A percentile compares a stretch with the other conserved stretches of the same genome.
Evolutionary conservation across 2,797 vertebrate species (phyloP).

Genomic region (Chrosomus eos): DNA sequence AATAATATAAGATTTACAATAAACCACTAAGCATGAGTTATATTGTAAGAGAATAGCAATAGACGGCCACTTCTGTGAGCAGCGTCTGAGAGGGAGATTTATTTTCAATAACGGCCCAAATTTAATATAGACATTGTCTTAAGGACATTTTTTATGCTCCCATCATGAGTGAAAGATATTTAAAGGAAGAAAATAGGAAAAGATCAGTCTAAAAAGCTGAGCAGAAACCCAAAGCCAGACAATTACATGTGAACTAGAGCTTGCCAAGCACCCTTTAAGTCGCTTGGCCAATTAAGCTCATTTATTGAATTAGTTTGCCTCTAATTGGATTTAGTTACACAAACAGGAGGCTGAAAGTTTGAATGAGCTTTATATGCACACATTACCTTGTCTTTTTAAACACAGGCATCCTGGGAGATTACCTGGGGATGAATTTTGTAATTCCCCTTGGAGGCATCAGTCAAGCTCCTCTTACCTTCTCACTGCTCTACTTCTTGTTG

Average conservation of each 20-base stretch:
- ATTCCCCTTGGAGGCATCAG: conserved; percentile 5
- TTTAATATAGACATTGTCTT: conserved; percentile 37
- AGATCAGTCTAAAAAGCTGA: background rate
- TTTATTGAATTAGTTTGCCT: conserved; percentile 51
- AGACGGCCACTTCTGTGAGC: background rate
- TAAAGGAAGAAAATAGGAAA: background rate
- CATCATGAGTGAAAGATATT: background rate
- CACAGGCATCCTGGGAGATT: conserved; percentile 13
- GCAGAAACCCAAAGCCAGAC: conserved; percentile 9
- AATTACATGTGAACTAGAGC: conserved; percentile 51
- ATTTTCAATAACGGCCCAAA: conserved; percentile 25
- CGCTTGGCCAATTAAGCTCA: conserved; percentile 63
- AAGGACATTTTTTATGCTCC: background rate
- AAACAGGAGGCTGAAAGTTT: conserved; percentile 55
- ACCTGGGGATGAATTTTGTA: background rate
- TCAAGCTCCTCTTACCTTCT: conserved; percentile 2
- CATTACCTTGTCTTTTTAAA: conserved; percentile 59
- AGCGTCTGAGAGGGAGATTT: conserved; percentile 24
- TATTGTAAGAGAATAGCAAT: conserved; percentile 14
- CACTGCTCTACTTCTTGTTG: background rate
- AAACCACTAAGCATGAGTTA: conserved; percentile 37
- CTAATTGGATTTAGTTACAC: conserved; percentile 52
- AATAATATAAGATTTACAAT: conserved; percentile 43
- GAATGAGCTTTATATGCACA: conserved; percentile 53
- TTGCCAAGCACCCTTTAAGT: conserved; percentile 64